Base-by-base conservation (phyloP, 1,140 invertebrate species). In the Atta cephalotes region DNA sequence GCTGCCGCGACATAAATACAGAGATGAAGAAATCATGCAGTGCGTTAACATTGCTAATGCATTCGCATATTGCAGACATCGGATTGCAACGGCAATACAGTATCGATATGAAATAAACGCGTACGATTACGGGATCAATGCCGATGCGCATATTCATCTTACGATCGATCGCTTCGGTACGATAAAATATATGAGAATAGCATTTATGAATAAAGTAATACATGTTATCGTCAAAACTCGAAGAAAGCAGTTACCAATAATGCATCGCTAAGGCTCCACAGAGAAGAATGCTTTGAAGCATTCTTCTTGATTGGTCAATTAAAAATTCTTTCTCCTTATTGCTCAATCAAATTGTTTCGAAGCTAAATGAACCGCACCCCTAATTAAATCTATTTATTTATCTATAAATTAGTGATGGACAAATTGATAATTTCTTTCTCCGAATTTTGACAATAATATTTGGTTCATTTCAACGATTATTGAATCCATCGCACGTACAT, bases 41-140 rank as follows among this genome's bases (percentile, higher is more conserved):
- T 25, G 60, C 28, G 68, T 82, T 82, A 74, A 72, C 49, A 21
- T 25, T 25, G 25, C 18, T 49, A 60, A 66, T 16, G 45, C 45
- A 9, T 14, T 78, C 60, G 39, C 45, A 18, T 39, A 45, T 81
- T n/a, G 18, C 0, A 31, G 35, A 62, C 28, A 25, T 6, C 16
- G 56, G 31, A 60, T 71, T 71, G 49, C 45, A 53, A 35, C 25
- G n/a, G 25, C 71, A 18, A 35, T 31, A 18, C 71, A 18, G 12
- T 31, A 25, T 18, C 76, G 45, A 35, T n/a, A 35, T 25, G 31
- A 16, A 53, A 82, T 82, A 58, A 72, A 71, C 35, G 79, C 62
- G 49, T 14, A n/a, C 53, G 53, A 82, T 71, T 12, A 28, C 53
- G 39, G 39, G 39, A 72, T 82, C 79, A 45, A 31, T 31, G 25